A percentile compares a stretch with the other conserved stretches of the same genome.
Conservation (phyloP, 2,888 invertebrate species). For the Copidosoma aretas region DNA sequence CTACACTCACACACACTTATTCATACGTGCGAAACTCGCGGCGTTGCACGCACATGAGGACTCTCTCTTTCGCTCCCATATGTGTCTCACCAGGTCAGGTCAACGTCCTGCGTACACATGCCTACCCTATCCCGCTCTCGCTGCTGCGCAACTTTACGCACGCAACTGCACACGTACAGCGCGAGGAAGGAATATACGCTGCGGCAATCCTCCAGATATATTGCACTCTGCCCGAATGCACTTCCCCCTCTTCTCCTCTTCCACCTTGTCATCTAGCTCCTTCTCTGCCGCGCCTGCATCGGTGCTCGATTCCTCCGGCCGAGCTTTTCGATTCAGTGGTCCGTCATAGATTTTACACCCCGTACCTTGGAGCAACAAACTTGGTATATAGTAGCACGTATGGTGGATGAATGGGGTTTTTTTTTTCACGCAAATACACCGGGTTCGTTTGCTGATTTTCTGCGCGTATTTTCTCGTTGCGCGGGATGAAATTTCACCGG, state of each 20-base stretch:
- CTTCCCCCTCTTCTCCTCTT: conserved; percentile 36
- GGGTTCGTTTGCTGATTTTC: too few species aligned
- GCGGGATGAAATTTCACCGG: too few species aligned
- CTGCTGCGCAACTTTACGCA: too few species aligned
- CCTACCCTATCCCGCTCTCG: too few species aligned
- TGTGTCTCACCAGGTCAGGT: conserved; percentile 64
- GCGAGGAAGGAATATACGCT: not conserved
- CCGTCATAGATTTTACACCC: conserved; percentile 26
- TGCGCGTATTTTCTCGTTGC: too few species aligned
- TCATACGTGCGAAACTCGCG: not conserved
- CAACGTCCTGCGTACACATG: conserved; percentile 60
- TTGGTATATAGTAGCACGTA: too few species aligned
- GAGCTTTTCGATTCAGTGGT: conserved; percentile 15
- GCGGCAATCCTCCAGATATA: conserved; percentile 50
- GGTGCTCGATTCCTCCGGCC: not conserved
- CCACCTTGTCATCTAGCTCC: conserved; percentile 5
- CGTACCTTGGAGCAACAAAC: not conserved
- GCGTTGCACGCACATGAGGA: conserved; percentile 49
- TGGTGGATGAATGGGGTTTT: too few species aligned
- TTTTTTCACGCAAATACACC: too few species aligned
- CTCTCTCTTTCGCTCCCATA: conserved; percentile 47
- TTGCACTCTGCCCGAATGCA: conserved; percentile 52
- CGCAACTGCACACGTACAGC: too few species aligned
- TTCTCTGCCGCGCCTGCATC: not conserved
- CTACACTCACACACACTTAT: too few species aligned